These are phyloP conservation scores for Fregata magnificens DNA, from an alignment of 2,113 vertebrate genomes.

Conservation along the genomic window DNA sequence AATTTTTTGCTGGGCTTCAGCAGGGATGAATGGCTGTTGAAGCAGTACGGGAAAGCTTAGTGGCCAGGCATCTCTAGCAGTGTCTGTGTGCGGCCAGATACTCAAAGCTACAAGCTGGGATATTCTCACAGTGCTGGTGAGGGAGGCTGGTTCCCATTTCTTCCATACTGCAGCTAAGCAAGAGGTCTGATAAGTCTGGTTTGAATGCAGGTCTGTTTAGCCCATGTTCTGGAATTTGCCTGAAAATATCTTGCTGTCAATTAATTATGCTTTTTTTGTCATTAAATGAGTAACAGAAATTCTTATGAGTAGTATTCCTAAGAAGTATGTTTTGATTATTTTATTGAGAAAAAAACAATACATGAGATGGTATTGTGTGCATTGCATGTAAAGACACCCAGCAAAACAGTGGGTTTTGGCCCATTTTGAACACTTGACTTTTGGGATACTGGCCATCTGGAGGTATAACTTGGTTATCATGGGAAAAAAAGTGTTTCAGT, in stretches of 20 bases:
- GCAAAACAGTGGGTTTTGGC: background rate
- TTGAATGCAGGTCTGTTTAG: background rate
- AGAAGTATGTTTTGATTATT: background rate
- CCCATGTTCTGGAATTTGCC: background rate
- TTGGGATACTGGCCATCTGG: background rate
- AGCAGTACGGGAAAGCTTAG: background rate
- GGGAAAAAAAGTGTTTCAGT: background rate
- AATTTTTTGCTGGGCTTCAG: background rate
- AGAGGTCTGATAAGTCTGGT: background rate
- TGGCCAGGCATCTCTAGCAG: background rate
- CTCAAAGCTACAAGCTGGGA: background rate
- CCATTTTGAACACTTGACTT: background rate
- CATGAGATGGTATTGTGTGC: background rate
- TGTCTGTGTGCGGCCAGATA: background rate
- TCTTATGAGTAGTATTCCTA: background rate
- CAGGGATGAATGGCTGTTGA: background rate
- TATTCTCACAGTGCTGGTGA: background rate
- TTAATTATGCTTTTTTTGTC: background rate
- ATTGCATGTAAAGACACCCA: background rate
- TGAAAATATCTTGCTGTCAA: background rate
- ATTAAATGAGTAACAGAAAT: background rate
- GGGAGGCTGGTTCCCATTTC: background rate
- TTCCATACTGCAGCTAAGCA: background rate
- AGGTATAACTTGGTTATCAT: background rate
- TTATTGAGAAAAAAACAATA: background rate